Percentiles rank a stretch among this genome's conserved stretches.
These are phyloP conservation scores for Gasterosteus aculeatus DNA, from an alignment of 2,113 vertebrate genomes.

Conservation along the genomic window DNA sequence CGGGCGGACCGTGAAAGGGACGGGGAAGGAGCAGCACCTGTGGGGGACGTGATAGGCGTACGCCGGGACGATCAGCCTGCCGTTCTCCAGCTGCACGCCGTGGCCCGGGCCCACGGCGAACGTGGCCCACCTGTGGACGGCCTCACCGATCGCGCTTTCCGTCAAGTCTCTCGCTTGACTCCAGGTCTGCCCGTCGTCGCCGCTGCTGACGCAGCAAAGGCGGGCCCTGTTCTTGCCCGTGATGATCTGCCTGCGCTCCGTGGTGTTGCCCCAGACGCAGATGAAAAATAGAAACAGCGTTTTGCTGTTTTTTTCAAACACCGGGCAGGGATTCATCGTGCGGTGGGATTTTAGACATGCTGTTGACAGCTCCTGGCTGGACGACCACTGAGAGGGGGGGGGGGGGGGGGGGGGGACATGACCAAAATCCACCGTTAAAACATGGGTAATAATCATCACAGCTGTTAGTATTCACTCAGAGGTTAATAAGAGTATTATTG, in stretches of 20 bases:
- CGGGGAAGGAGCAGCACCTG: slow-evolving; percentile 65
- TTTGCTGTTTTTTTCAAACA: slow-evolving; percentile 79
- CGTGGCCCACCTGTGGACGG: slow-evolving; percentile 86
- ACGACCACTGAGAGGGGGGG: slow-evolving; percentile 73
- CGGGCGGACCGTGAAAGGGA: slow-evolving; percentile 67
- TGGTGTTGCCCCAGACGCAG: slow-evolving; percentile 80
- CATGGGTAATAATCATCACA: background rate
- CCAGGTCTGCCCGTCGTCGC: slow-evolving; percentile 88
- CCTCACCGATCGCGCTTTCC: slow-evolving; percentile 82
- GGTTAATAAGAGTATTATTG: background rate
- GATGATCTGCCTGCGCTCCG: slow-evolving; percentile 85
- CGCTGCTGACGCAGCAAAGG: slow-evolving; percentile 88
- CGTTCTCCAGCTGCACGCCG: slow-evolving; percentile 85
- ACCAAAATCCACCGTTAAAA: background rate
- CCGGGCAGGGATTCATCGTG: slow-evolving; percentile 85
- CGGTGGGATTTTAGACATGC: slow-evolving; percentile 74
- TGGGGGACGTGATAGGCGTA: slow-evolving; percentile 85
- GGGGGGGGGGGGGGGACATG: background rate
- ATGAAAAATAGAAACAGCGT: slow-evolving; percentile 90
- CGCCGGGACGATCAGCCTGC: slow-evolving; percentile 88
- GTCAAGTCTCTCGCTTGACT: slow-evolving; percentile 85
- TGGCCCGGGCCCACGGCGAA: slow-evolving; percentile 94
- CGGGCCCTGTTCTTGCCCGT: slow-evolving; percentile 87
- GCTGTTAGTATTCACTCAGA: background rate
- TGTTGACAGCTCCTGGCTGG: slow-evolving; percentile 68